These are phyloP conservation scores for Dinoponera quadriceps DNA, from an alignment of 1,140 invertebrate genomes.

Conservation along the genomic window DNA sequence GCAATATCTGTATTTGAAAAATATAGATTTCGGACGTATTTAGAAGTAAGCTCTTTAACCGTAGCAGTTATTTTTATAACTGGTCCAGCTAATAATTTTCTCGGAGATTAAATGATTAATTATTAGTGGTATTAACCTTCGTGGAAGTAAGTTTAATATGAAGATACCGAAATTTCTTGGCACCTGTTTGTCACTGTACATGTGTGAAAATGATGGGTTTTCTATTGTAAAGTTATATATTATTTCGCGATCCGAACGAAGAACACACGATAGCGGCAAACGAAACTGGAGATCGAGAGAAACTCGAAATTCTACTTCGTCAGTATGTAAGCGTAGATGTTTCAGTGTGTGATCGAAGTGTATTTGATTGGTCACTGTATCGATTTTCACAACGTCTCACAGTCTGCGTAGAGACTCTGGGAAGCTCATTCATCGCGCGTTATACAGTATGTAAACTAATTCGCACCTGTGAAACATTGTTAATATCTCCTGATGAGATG, in stretches of 20 bases:
- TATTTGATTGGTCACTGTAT: constrained; percentile 59
- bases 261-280: background rate
- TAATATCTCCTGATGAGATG: too few relatives aligned
- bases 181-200: background rate
- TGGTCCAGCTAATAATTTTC: constrained; percentile 1
- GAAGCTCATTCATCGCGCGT: constrained; percentile 13
- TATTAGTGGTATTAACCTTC: background rate
- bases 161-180: background rate
- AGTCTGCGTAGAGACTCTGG: constrained; percentile 10
- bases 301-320: constrained; percentile 60
- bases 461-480: too few relatives aligned
- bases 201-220: background rate
- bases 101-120: constrained; percentile 2
- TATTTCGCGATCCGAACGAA: background rate
- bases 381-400: constrained; percentile 17
- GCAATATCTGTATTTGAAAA: too few relatives aligned
- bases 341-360: constrained; percentile 62
- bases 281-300: background rate
- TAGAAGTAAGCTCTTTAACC: too few relatives aligned
- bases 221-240: background rate
- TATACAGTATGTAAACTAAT: background rate
- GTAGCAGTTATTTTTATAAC: background rate
- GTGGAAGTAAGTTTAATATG: background rate
- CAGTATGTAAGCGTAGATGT: constrained; percentile 66
- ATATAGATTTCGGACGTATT: too few relatives aligned